Evolutionary conservation across 2,113 vertebrate species (phyloP).

Genomic region (Macrotis lagotis): DNA sequence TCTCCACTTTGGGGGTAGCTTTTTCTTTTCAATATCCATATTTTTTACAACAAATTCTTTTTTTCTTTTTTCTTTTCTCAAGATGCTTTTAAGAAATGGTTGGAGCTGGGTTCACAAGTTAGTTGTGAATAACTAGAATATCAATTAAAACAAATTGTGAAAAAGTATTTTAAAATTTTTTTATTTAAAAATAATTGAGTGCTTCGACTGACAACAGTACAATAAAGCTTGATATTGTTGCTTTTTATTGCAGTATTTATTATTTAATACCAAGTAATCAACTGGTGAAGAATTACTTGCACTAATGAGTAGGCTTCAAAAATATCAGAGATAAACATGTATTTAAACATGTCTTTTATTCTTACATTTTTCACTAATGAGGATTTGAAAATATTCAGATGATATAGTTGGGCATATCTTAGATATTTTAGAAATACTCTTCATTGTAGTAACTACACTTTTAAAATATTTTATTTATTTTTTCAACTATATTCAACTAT

Average conservation of each 20-base stretch:
- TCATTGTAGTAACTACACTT: not conserved
- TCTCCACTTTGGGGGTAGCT: not conserved
- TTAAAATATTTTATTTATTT: too few relatives aligned
- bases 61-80: not conserved
- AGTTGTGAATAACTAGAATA: not conserved
- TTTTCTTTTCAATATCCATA: not conserved
- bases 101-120: not conserved
- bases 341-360: not conserved
- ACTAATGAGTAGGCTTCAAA: not conserved
- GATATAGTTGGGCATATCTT: not conserved
- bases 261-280: not conserved
- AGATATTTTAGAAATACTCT: not conserved
- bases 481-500: too few relatives aligned
- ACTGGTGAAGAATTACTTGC: not conserved
- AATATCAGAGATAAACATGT: not conserved
- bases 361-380: not conserved
- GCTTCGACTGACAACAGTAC: not conserved
- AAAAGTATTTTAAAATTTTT: not conserved
- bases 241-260: not conserved
- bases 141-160: not conserved
- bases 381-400: not conserved
- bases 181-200: not conserved
- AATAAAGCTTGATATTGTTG: not conserved
- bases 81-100: not conserved
- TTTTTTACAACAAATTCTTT: not conserved